Conservation (phyloP, 1,140 invertebrate genomes). For the Pseudoatta argentina region DNA sequence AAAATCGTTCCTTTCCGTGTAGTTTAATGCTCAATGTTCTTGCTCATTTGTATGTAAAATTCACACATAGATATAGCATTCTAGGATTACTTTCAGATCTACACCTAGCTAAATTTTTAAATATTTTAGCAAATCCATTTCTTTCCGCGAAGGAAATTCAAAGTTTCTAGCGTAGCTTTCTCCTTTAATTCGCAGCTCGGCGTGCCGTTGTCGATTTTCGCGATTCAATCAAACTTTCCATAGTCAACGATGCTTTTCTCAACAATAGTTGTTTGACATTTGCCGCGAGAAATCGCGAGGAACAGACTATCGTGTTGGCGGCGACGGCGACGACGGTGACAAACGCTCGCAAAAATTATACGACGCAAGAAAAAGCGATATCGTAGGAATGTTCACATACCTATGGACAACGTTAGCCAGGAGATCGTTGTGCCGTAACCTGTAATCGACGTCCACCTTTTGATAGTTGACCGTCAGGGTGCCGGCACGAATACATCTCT, state of each 20-base stretch:
- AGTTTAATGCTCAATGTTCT: too few species aligned
- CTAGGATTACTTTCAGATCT: too few species aligned
- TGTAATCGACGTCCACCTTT: constrained; percentile 96
- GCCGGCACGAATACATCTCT: constrained; percentile 95
- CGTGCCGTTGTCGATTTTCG: constrained; percentile 1
- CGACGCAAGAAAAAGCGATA: too few species aligned
- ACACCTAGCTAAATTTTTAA: too few species aligned
- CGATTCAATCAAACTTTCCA: constrained; percentile 49
- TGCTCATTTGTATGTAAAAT: too few species aligned
- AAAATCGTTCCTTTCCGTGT: too few species aligned
- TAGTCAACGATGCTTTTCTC: constrained; percentile 22
- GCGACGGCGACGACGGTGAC: not conserved
- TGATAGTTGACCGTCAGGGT: constrained; percentile 98
- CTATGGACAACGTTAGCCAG: constrained; percentile 98
- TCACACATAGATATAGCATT: too few species aligned
- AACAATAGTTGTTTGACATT: constrained; percentile 31
- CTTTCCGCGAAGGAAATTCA: not conserved
- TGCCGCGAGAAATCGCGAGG: constrained; percentile 29
- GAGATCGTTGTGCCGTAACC: constrained; percentile 97
- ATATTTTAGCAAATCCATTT: too few species aligned
- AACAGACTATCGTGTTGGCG: not conserved
- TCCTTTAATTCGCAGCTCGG: not conserved
- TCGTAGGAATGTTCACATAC: constrained; percentile 85
- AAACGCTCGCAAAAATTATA: constrained; percentile 22
- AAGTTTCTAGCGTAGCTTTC: not conserved